Conservation (phyloP, 2,888 invertebrate species). For the Bugulina stolonifera region DNA sequence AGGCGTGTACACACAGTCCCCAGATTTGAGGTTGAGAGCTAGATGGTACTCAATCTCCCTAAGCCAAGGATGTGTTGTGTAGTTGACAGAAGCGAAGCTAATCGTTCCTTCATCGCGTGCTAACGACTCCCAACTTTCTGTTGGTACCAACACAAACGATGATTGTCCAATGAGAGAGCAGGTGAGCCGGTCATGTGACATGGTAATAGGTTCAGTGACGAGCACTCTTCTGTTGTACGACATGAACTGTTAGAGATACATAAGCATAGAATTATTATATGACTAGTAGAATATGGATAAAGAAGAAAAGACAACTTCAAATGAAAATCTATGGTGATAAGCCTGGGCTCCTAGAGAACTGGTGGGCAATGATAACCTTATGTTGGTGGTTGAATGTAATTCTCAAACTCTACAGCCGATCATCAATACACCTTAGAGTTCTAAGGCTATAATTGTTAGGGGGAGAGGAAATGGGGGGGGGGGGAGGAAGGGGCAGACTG, state of each 20-base stretch:
- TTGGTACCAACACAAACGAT: not conserved
- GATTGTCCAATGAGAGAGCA: conserved; percentile 7
- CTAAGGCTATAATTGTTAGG: no score
- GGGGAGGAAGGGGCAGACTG: no score
- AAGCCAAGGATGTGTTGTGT: conserved; percentile 14
- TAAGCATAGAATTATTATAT: not conserved
- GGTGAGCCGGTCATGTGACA: not conserved
- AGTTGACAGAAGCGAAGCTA: not conserved
- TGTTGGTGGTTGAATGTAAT: no score
- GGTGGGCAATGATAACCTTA: no score
- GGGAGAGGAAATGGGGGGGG: no score
- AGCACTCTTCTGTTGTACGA: not conserved
- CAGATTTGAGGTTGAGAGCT: not conserved
- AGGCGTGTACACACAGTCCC: conserved; percentile 1
- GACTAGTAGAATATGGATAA: not conserved
- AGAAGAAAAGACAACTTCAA: not conserved
- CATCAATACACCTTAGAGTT: no score
- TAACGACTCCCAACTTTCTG: conserved; percentile 4
- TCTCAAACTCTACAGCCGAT: no score
- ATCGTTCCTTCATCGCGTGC: not conserved
- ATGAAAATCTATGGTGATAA: not conserved
- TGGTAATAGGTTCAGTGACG: conserved; percentile 1
- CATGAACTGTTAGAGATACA: not conserved
- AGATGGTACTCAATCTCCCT: not conserved
- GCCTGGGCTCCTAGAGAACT: no score